Evolutionary conservation across 2,888 invertebrate species (phyloP).

Genomic region (Himalopsyche anomala): DNA sequence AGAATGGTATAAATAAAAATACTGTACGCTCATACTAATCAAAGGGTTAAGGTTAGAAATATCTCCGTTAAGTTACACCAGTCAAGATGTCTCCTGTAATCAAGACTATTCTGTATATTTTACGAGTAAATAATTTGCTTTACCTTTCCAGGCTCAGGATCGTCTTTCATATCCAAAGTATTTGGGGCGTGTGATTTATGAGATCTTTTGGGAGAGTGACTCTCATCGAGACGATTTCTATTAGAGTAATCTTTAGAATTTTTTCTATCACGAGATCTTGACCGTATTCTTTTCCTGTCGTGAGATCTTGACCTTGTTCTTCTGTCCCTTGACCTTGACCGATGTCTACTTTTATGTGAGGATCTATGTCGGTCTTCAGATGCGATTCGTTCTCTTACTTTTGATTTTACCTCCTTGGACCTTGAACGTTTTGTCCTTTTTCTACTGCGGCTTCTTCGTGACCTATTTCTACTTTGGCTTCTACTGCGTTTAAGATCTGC

Average conservation of each 20-base stretch:
- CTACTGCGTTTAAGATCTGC: conserved; percentile 68
- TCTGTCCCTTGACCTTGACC: conserved; percentile 69
- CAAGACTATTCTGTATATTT: no score
- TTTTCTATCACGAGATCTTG: conserved; percentile 60
- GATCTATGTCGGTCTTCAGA: conserved; percentile 46
- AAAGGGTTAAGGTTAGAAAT: no score
- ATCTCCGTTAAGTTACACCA: no score
- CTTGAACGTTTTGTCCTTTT: conserved; percentile 66
- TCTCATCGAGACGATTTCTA: conserved; percentile 68
- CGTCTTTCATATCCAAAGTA: conserved; percentile 80
- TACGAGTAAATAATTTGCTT: conserved; percentile 57
- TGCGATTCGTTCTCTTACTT: conserved; percentile 66
- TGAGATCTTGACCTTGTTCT: conserved; percentile 67
- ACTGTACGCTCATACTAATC: no score
- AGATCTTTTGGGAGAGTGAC: conserved; percentile 68
- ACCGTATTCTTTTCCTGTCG: conserved; percentile 66
- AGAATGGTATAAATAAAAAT: no score
- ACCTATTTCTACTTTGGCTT: conserved; percentile 67
- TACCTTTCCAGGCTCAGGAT: conserved; percentile 86
- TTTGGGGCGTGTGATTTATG: conserved; percentile 67
- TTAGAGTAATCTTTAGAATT: conserved; percentile 65
- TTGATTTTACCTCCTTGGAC: conserved; percentile 65
- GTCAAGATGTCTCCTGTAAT: no score
- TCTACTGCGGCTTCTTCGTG: conserved; percentile 67
- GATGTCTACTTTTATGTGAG: conserved; percentile 66